These are phyloP conservation scores for Ctenopoma multispine DNA, from an alignment of 2,797 vertebrate genomes.

Conservation along the genomic window DNA sequence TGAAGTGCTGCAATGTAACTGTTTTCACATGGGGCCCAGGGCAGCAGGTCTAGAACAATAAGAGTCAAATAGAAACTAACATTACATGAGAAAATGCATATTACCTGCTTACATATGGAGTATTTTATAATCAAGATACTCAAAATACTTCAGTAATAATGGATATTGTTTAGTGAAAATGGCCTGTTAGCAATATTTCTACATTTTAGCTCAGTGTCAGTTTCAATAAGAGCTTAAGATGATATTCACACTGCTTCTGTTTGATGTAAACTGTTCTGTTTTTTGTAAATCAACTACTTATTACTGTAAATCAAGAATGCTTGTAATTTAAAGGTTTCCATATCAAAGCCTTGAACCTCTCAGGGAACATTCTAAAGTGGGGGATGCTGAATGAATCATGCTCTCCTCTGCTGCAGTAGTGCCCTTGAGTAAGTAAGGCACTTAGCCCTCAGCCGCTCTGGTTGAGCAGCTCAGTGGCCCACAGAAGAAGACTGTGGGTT, in stretches of 20 bases:
- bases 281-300: too few species aligned
- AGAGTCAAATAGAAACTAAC: neutral
- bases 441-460: slow-evolving; percentile 64
- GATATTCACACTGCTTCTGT: neutral
- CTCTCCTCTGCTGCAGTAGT: slow-evolving; percentile 45
- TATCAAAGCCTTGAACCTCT: slow-evolving; percentile 53
- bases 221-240: slow-evolving; percentile 4
- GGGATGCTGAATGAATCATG: slow-evolving; percentile 58
- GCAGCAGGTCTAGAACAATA: slow-evolving; percentile 7
- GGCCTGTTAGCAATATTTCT: neutral
- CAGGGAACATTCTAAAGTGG: slow-evolving; percentile 38
- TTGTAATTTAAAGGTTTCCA: slow-evolving; percentile 50
- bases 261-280: slow-evolving; percentile 35
- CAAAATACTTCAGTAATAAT: neutral
- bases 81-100: too few species aligned
- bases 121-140: neutral
- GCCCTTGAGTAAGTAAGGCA: slow-evolving; percentile 63
- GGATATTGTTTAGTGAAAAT: neutral
- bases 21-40: neutral
- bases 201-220: neutral
- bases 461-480: slow-evolving; percentile 47
- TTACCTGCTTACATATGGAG: too few species aligned
- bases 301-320: slow-evolving; percentile 22
- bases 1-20: neutral
- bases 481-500: slow-evolving; percentile 30